A percentile compares a stretch with the other conserved stretches of the same genome.
Conservation (phyloP, 1,140 invertebrate species). For the Kradibia gibbosae region DNA sequence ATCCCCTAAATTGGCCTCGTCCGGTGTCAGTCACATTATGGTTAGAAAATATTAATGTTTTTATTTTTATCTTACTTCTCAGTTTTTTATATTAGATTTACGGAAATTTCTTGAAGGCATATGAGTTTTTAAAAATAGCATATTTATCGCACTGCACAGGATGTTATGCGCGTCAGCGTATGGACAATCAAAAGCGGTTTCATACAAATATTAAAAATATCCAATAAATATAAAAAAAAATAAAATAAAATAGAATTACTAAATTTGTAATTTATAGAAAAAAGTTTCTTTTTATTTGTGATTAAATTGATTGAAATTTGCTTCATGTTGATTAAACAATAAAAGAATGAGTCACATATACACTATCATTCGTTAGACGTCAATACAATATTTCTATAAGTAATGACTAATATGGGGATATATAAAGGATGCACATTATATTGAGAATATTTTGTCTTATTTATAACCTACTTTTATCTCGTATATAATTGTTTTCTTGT, state of each 20-base stretch:
- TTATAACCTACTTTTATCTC: not conserved
- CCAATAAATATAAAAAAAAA: no score
- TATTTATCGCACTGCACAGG: no score
- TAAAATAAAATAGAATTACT: no score
- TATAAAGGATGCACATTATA: not conserved
- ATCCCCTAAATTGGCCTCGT: not conserved
- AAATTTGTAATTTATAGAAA: no score
- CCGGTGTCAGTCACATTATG: not conserved
- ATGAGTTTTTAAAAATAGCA: no score
- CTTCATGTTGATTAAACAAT: not conserved
- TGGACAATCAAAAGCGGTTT: no score
- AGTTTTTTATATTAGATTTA: no score
- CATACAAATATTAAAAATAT: no score
- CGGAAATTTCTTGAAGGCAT: no score
- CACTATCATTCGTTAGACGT: not conserved
- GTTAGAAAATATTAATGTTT: conserved; percentile 20
- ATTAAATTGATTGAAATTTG: no score
- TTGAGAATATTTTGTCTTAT: not conserved
- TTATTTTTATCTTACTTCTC: not conserved
- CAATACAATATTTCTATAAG: not conserved
- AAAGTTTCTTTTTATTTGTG: no score
- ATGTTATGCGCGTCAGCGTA: no score
- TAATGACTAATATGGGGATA: not conserved
- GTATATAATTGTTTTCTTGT: not conserved
- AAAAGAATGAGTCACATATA: not conserved